Evolutionary conservation across 2,888 invertebrate species (phyloP).

Genomic region (Amorpha juglandis): DNA sequence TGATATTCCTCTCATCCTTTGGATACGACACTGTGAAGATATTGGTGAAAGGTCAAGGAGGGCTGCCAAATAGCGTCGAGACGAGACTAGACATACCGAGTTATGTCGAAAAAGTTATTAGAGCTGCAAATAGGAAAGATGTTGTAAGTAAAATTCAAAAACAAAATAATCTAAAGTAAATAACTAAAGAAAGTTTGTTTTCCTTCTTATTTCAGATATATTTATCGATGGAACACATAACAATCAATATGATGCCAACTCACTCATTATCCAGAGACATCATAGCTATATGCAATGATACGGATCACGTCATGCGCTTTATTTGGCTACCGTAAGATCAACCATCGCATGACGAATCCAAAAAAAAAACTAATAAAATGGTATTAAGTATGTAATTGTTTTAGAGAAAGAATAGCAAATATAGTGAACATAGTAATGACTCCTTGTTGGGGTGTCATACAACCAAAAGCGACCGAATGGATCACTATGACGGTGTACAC

Average conservation of each 20-base stretch:
- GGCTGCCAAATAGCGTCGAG: conserved; percentile 73
- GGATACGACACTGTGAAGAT: conserved; percentile 73
- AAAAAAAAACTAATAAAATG: not conserved
- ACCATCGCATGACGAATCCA: not conserved
- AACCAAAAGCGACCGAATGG: conserved; percentile 70
- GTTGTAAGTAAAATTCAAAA: conserved; percentile 54
- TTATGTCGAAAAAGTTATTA: conserved; percentile 62
- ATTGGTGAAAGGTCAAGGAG: conserved; percentile 72
- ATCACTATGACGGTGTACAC: conserved; percentile 79
- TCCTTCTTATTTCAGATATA: conserved; percentile 56
- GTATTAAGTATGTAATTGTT: conserved; percentile 33
- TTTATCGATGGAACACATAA: conserved; percentile 70
- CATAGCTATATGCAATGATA: conserved; percentile 71
- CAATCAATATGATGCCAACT: conserved; percentile 69
- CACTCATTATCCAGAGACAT: conserved; percentile 73
- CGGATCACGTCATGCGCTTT: conserved; percentile 69
- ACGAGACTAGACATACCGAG: conserved; percentile 70
- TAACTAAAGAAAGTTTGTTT: not conserved
- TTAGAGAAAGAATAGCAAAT: conserved; percentile 75
- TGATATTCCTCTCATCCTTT: conserved; percentile 67
- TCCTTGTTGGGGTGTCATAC: conserved; percentile 77
- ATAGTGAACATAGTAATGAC: conserved; percentile 77
- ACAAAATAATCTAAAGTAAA: not conserved
- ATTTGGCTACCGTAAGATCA: conserved; percentile 78
- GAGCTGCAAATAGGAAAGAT: conserved; percentile 59